phyloP scores from a whole-genome alignment of 1,140 invertebrate species.

The Ceratosolen fusciceps region DNA sequence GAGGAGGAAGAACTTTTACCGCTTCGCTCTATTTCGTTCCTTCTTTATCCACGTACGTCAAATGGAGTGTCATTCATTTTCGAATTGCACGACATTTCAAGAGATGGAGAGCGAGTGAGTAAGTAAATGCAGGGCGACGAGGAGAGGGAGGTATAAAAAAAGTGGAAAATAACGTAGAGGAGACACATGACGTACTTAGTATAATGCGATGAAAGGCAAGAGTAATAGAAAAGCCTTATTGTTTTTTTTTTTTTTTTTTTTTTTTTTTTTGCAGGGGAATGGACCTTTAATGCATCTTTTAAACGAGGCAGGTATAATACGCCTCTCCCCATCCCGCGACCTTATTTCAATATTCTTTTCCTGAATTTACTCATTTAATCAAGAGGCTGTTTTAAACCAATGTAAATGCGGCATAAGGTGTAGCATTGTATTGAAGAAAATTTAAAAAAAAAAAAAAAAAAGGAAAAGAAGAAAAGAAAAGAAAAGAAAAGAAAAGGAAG shows the following conservation, averaged over 20 bases:
- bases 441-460: background rate
- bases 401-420: background rate
- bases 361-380: conserved; percentile 38
- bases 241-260: too few species aligned
- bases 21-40: conserved; percentile 22
- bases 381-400: background rate
- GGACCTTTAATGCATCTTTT: conserved; percentile 18
- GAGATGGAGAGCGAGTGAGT: conserved; percentile 43
- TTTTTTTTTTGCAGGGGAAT: conserved; percentile 26
- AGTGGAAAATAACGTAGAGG: conserved; percentile 24
- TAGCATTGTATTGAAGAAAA: background rate
- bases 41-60: conserved; percentile 49
- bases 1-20: conserved; percentile 34
- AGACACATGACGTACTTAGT: background rate
- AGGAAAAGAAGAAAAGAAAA: background rate
- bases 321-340: too few species aligned
- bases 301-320: background rate
- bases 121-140: conserved; percentile 1
- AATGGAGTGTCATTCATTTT: conserved; percentile 58
- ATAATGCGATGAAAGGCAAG: conserved; percentile 29
- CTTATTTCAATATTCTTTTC: conserved; percentile 26
- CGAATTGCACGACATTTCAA: conserved; percentile 53
- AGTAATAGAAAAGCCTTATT: background rate
- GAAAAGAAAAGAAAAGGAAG: background rate
- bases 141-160: conserved; percentile 12